These are phyloP conservation scores for Erynnis tages DNA, from an alignment of 2,888 invertebrate species.

Conservation along the genomic window DNA sequence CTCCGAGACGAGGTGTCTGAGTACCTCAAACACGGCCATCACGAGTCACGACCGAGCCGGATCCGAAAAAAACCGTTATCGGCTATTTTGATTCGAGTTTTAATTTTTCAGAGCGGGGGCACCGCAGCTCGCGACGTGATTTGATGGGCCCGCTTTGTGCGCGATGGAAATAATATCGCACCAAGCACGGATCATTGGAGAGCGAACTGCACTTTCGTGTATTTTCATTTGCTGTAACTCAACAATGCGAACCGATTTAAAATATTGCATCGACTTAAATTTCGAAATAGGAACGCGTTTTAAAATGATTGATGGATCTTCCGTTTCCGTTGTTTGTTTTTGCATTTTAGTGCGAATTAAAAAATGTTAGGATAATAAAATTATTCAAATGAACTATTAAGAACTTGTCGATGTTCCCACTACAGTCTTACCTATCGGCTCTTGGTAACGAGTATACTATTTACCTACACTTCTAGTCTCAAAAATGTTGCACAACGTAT, in stretches of 20 bases:
- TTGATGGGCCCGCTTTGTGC: slow-evolving; percentile 65
- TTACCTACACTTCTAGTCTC: too few relatives aligned
- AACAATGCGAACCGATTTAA: slow-evolving; percentile 62
- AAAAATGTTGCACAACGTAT: too few relatives aligned
- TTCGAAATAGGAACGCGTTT: slow-evolving; percentile 30
- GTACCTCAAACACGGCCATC: background rate
- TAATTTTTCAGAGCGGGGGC: slow-evolving; percentile 52
- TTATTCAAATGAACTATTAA: too few relatives aligned
- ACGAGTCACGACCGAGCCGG: background rate
- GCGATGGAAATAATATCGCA: slow-evolving; percentile 56
- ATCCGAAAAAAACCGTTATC: slow-evolving; percentile 24
- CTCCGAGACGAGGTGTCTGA: slow-evolving; percentile 1
- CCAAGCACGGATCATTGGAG: slow-evolving; percentile 58
- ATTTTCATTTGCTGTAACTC: slow-evolving; percentile 56
- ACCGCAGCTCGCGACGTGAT: slow-evolving; percentile 48
- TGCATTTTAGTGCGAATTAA: background rate
- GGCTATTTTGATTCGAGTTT: slow-evolving; percentile 44
- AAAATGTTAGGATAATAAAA: too few relatives aligned
- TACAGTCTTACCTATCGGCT: too few relatives aligned
- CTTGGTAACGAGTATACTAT: too few relatives aligned
- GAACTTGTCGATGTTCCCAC: too few relatives aligned
- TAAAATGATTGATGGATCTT: slow-evolving; percentile 26
- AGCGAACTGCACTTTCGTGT: slow-evolving; percentile 54
- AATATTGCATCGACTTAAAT: slow-evolving; percentile 50
- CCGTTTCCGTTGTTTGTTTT: slow-evolving; percentile 10